Base-by-base conservation (phyloP, 2,888 invertebrate species). In the Epinotia bilunana region DNA sequence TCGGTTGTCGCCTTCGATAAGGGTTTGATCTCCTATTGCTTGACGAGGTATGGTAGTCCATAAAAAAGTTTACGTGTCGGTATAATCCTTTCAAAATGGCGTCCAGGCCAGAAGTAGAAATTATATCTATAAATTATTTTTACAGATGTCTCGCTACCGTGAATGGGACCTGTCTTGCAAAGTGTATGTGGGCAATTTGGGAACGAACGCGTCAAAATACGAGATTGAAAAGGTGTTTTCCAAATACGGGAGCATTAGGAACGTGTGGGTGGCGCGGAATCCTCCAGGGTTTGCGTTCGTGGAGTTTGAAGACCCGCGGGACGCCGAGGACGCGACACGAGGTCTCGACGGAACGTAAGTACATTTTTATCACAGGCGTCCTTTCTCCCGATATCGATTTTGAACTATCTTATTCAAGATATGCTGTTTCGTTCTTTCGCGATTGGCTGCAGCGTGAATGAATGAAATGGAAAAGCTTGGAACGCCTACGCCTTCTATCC, bases 221-320 rank as follows among this genome's bases (percentile, higher is more conserved):
- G 98, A 98, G 90, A 95, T 98, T 76, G 98, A 98, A 89, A 97
- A 97, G 84, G 96, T 97, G 12, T 98, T 98, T 89, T 95, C 96
- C 75, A 97, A 98, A 90, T 98, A 97, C 89, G 98, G 98, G 11
- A 97, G 97, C 60, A 95, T 98, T 79, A 95, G 97, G 82, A 98
- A 98, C 90, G 98, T 98, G 65, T 98, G 98, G 98, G 98, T 99
- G 70, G 98, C 98, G 0, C 95, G 98, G 83, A 98, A 98, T 87
- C 98, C 98, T 58, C 98, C 98, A 7, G 98, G 98, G 20, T 98
- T 98, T 91, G 98, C 98, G 0, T 98, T 98, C 90, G 97, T 98
- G 5, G 98, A 98, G 90, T 98, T 96, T 88, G 98, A 98, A 92
- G 98, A 98, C 85, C 96, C 97, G 18, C 93, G 98, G 77, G 98